Evolutionary conservation across 2,113 vertebrate species (phyloP).

Genomic region (Scomber scombrus): DNA sequence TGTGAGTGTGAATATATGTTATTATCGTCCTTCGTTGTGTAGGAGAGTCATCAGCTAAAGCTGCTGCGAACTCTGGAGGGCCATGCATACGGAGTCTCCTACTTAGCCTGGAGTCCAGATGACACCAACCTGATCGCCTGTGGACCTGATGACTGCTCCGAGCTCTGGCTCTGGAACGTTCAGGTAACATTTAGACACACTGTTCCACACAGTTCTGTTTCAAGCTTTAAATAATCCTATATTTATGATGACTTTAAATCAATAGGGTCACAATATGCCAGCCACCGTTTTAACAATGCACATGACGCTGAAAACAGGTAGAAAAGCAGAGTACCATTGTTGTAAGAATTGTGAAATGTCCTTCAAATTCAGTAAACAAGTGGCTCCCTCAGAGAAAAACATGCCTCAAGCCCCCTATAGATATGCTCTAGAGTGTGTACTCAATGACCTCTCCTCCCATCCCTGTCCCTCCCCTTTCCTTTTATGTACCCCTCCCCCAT

Average conservation of each 20-base stretch:
- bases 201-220: neutral
- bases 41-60: conserved; percentile 98
- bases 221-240: neutral
- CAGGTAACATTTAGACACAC: conserved; percentile 83
- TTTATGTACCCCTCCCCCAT: conserved; percentile 63
- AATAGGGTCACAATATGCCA: neutral
- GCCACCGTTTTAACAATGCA: neutral
- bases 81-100: conserved; percentile 97
- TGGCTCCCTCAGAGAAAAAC: neutral
- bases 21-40: conserved; percentile 2
- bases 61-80: conserved; percentile 96
- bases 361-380: conserved; percentile 17
- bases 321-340: neutral
- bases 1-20: neutral
- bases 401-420: conserved; percentile 3
- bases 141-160: conserved; percentile 98
- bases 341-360: neutral
- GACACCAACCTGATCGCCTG: conserved; percentile 98
- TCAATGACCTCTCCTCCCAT: conserved; percentile 65
- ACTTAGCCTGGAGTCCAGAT: conserved; percentile 98
- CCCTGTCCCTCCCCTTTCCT: conserved; percentile 19
- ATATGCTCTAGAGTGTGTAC: conserved; percentile 56
- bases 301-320: neutral
- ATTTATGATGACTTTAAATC: neutral
- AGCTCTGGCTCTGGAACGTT: conserved; percentile 99